phyloP scores from a whole-genome alignment of 2,113 vertebrate species.

The Baryphthengus martii region DNA sequence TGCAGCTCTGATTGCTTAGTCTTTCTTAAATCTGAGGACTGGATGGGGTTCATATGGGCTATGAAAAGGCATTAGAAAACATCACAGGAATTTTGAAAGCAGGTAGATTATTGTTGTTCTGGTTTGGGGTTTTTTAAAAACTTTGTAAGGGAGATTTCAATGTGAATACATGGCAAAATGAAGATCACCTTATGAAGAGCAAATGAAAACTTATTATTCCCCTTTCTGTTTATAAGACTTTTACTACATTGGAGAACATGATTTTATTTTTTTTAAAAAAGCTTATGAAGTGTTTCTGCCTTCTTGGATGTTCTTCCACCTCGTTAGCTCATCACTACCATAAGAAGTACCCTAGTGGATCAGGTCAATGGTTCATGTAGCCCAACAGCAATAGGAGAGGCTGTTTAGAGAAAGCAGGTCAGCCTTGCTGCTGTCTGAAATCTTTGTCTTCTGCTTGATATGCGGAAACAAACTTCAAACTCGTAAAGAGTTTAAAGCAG shows the following conservation, averaged over 20 bases:
- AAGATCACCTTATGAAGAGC: not conserved
- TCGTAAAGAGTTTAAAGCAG: too few species aligned
- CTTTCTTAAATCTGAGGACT: not conserved
- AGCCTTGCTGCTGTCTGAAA: not conserved
- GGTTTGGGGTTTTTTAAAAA: not conserved
- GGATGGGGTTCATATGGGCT: accelerated
- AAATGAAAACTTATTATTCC: not conserved
- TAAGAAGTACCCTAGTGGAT: not conserved
- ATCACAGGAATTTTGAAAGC: not conserved
- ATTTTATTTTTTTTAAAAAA: not conserved
- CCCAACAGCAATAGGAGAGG: not conserved
- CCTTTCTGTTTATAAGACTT: not conserved
- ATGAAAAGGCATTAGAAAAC: not conserved
- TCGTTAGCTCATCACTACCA: not conserved
- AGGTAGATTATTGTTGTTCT: not conserved
- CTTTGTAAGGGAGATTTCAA: not conserved
- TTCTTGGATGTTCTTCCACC: not conserved
- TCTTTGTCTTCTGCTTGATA: not conserved
- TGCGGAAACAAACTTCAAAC: too few species aligned
- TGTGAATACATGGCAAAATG: not conserved
- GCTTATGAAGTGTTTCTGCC: not conserved
- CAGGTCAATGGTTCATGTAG: not conserved
- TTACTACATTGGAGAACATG: not conserved
- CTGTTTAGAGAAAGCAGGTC: not conserved
- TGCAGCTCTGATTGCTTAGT: not conserved